These are phyloP conservation scores for Colinus virginianus DNA, from an alignment of 2,113 vertebrate species.

Conservation along the genomic window DNA sequence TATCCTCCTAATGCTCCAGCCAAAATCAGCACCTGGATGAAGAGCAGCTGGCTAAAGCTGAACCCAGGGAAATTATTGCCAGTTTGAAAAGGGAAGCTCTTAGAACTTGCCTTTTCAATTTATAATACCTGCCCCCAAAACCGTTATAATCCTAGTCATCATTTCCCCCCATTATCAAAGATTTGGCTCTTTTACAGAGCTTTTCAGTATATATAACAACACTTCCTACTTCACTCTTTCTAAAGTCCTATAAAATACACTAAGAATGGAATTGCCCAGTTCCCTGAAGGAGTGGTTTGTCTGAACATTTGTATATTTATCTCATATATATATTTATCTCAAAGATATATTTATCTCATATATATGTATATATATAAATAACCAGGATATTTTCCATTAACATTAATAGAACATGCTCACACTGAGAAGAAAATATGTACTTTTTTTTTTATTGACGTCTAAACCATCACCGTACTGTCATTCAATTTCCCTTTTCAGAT, in stretches of 20 bases:
- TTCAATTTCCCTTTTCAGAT: neutral
- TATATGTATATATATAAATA: too few species aligned
- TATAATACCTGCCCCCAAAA: slow-evolving; percentile 49
- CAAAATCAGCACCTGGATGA: slow-evolving; percentile 72
- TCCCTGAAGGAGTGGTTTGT: neutral
- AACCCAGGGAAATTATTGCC: slow-evolving; percentile 58
- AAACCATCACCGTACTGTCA: neutral
- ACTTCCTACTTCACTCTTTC: neutral
- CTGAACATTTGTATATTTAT: neutral
- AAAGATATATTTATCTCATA: neutral
- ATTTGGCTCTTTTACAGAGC: slow-evolving; percentile 39
- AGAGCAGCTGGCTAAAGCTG: slow-evolving; percentile 65
- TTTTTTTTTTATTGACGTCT: neutral
- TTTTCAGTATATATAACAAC: neutral
- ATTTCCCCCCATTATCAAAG: slow-evolving; percentile 39
- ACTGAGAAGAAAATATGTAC: neutral
- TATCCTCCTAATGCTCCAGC: slow-evolving; percentile 51
- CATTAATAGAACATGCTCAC: neutral
- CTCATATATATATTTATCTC: neutral
- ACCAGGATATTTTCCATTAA: neutral
- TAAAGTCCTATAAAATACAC: neutral
- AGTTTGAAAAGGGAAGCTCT: slow-evolving; percentile 53
- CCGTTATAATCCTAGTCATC: slow-evolving; percentile 37
- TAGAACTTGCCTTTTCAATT: slow-evolving; percentile 54
- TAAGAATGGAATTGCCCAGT: neutral